phyloP scores from a whole-genome alignment of 1,140 invertebrate species.

The Diprion similis region DNA sequence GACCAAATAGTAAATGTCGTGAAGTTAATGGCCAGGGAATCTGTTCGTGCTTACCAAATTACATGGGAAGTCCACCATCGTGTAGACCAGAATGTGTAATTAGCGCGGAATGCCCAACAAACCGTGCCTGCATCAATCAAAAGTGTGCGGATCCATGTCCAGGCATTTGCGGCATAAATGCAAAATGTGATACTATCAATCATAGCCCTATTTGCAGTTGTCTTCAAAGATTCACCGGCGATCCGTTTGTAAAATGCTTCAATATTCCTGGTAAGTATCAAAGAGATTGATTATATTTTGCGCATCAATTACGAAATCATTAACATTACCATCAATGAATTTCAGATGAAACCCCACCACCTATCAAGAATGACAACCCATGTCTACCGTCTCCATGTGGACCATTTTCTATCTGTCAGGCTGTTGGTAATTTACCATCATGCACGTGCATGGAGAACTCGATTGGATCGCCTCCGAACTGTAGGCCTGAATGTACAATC shows the following conservation, averaged over 20 bases:
- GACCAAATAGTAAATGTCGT: conserved; percentile 59
- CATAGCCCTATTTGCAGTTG: conserved; percentile 61
- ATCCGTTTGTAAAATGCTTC: conserved; percentile 63
- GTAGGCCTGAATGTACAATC: conserved; percentile 73
- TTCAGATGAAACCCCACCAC: conserved; percentile 30
- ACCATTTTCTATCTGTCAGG: conserved; percentile 71
- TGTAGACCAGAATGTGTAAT: conserved; percentile 59
- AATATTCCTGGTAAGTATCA: conserved; percentile 41
- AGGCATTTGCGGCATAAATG: conserved; percentile 61
- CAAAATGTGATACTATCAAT: conserved; percentile 54
- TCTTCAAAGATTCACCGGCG: conserved; percentile 55
- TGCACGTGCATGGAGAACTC: conserved; percentile 71
- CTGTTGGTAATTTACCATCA: conserved; percentile 66
- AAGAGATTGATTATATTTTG: not conserved
- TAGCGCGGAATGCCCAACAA: conserved; percentile 54
- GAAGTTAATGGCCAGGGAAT: conserved; percentile 57
- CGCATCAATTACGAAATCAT: not conserved
- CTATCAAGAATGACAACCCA: conserved; percentile 55
- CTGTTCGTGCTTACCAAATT: conserved; percentile 61
- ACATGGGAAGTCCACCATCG: conserved; percentile 56
- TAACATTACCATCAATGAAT: conserved; percentile 20
- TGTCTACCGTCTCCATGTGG: conserved; percentile 76
- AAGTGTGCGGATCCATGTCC: conserved; percentile 59
- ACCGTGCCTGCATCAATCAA: conserved; percentile 56
- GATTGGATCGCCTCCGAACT: conserved; percentile 74